Base-by-base conservation (phyloP, 1,140 invertebrate genomes). In the Lanistes nyassanus region DNA sequence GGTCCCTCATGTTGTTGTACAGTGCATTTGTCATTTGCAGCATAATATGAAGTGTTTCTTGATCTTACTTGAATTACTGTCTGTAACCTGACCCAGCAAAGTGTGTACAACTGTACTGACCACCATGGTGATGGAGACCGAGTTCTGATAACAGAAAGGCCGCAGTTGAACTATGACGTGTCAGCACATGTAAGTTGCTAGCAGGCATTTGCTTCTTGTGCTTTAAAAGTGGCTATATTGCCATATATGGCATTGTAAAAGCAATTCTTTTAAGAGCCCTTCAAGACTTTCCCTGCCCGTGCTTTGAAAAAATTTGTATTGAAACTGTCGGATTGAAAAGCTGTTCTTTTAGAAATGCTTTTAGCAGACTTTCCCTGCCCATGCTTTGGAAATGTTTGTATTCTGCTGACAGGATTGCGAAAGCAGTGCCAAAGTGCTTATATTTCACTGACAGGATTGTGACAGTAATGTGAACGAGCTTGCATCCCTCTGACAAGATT, bases 101-200 rank as follows among this genome's bases (percentile, higher is more conserved):
- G 80, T 78, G 74, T 83, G 39, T 83, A 83, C 75, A 83, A 83
- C 77, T 76, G 79, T 31, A 78, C 79, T 39, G 73, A 74, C 60
- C 31, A 26, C 69, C 55, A 69, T 58, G 72, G 75, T 74, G 77
- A 79, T 74, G 75, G 78, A 62, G 74, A 75, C 91, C 91, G 76
- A 47, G 62, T 78, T 89, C 93, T 39, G 29, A 76, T 80, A 31
- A 82, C 79, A 13, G 47, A 55, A 34, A 51, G 77, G 53, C 81
- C 81, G 34, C 55, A 73, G 9, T 36, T 75, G n/a, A 65, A 36
- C 47, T 76, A 47, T 16, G 3, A 29, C 29, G 47, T 80, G n/a
- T 36, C 69, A 0, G 70, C 68, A 47, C 70, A 82, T 75, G 81
- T 82, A 72, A 82, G 81, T 82, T 76, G 21, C 53, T n/a, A 9